Evolutionary conservation across 2,797 vertebrate genomes (phyloP).

Genomic region (Thunnus albacares): DNA sequence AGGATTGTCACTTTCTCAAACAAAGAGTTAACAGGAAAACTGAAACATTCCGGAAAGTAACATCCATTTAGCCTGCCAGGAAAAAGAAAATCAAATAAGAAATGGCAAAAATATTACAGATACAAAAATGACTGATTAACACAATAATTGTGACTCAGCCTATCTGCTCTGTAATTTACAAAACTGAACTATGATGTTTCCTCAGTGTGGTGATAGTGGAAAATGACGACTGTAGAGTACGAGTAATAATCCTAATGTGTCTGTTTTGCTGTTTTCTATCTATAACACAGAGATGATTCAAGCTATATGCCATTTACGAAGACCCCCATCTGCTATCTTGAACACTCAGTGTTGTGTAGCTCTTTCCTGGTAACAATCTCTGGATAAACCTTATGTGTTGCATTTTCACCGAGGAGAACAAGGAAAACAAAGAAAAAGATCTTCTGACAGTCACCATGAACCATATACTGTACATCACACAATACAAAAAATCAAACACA

Average conservation of each 20-base stretch:
- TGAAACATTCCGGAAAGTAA: conserved; percentile 7
- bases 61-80: conserved; percentile 7
- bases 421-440: not conserved
- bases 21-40: not conserved
- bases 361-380: not conserved
- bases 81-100: not conserved
- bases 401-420: conserved; percentile 1
- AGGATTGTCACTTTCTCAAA: not conserved
- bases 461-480: not conserved
- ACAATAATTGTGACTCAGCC: too few species aligned
- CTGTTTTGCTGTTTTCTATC: not conserved
- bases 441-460: not conserved
- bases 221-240: not conserved
- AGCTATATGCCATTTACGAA: conserved; percentile 7
- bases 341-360: not conserved
- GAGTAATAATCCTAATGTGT: not conserved
- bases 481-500: not conserved
- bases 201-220: not conserved
- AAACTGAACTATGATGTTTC: not conserved
- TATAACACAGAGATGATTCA: not conserved
- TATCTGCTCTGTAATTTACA: not conserved
- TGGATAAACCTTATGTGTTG: not conserved
- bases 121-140: too few species aligned
- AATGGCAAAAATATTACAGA: not conserved
- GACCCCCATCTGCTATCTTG: not conserved